phyloP scores from a whole-genome alignment of 2,113 vertebrate genomes.

The Pomatostomus ruficeps region DNA sequence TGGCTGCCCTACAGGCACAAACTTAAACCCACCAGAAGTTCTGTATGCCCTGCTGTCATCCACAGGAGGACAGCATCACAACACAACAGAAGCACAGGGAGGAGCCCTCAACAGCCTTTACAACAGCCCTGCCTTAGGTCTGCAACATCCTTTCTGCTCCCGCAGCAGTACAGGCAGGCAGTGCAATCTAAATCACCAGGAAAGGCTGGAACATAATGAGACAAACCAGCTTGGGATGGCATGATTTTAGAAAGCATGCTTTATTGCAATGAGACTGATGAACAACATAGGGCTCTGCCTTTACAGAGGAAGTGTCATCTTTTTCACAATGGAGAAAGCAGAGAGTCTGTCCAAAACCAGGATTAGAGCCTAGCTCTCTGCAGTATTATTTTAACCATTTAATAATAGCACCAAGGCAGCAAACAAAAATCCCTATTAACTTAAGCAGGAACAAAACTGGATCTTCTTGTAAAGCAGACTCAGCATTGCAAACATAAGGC shows the following conservation, averaged over 20 bases:
- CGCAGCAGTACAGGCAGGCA: not conserved
- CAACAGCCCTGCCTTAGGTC: not conserved
- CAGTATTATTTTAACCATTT: not conserved
- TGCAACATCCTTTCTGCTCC: not conserved
- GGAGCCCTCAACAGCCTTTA: not conserved
- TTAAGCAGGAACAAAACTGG: not conserved
- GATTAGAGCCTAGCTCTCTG: not conserved
- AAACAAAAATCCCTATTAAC: not conserved
- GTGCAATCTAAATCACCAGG: not conserved
- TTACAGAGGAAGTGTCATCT: not conserved
- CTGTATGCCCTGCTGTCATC: not conserved
- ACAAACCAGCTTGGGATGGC: not conserved
- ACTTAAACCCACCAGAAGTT: not conserved
- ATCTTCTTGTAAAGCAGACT: not conserved
- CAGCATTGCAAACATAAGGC: not conserved
- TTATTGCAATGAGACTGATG: not conserved
- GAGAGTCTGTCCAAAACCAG: not conserved
- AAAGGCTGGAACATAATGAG: not conserved
- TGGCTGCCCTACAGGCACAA: not conserved
- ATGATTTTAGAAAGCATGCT: not conserved
- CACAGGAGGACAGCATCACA: accelerated
- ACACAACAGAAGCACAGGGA: not conserved
- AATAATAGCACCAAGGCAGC: not conserved
- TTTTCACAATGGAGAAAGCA: not conserved
- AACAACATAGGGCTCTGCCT: accelerated